Evolutionary conservation across 2,797 vertebrate genomes (phyloP).

Genomic region (Parambassis ranga): DNA sequence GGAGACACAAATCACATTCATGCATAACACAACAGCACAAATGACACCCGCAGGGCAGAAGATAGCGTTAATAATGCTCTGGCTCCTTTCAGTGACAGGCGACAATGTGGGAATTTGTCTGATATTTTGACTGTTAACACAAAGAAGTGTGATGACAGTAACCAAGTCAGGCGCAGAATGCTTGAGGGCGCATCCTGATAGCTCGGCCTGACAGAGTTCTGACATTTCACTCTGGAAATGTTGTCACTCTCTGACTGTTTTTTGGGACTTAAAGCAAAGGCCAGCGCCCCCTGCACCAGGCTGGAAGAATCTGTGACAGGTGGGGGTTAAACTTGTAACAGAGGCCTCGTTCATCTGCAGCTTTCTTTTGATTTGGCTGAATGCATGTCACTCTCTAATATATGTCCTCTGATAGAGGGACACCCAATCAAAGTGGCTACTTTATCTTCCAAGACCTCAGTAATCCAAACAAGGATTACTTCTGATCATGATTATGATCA

Average conservation of each 20-base stretch:
- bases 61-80: conserved; percentile 42
- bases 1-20: conserved; percentile 10
- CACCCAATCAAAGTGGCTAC: conserved; percentile 39
- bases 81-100: conserved; percentile 8
- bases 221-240: conserved; percentile 27
- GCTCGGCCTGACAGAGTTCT: conserved; percentile 7
- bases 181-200: conserved; percentile 34
- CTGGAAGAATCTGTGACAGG: neutral
- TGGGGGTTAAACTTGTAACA: conserved; percentile 10
- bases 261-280: conserved; percentile 21
- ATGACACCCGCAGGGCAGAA: conserved; percentile 7
- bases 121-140: conserved; percentile 38
- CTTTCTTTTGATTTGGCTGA: neutral
- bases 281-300: neutral
- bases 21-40: neutral
- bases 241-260: conserved; percentile 29
- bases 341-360: neutral
- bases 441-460: conserved; percentile 39
- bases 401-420: conserved; percentile 17
- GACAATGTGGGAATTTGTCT: conserved; percentile 40
- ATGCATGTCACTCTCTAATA: neutral
- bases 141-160: conserved; percentile 37
- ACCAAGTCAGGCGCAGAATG: neutral
- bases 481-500: conserved; percentile 61
- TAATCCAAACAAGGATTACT: conserved; percentile 69